These are phyloP conservation scores for Alviniconcha strummeri DNA, from an alignment of 2,888 invertebrate genomes.

Conservation along the genomic window DNA sequence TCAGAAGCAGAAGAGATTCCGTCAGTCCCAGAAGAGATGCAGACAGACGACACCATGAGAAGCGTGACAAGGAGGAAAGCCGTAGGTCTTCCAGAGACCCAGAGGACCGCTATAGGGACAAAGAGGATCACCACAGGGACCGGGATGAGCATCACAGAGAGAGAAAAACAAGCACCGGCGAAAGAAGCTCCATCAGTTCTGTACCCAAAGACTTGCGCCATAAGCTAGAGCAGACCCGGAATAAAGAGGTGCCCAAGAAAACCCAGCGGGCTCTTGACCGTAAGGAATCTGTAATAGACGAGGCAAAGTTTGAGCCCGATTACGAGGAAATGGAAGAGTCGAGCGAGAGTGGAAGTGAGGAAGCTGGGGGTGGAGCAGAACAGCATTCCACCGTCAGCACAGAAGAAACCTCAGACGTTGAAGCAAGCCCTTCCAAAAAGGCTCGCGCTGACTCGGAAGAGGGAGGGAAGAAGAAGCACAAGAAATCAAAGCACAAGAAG, in stretches of 20 bases:
- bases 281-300: constrained; percentile 66
- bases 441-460: constrained; percentile 16
- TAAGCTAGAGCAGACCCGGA: constrained; percentile 33
- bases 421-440: constrained; percentile 29
- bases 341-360: constrained; percentile 29
- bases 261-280: constrained; percentile 45
- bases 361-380: constrained; percentile 28
- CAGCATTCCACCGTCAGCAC: constrained; percentile 37
- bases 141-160: constrained; percentile 23
- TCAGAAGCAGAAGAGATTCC: constrained; percentile 31
- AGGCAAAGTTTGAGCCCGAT: constrained; percentile 67
- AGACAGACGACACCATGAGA: constrained; percentile 4
- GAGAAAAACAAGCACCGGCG: neutral
- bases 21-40: constrained; percentile 8
- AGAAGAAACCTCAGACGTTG: constrained; percentile 27
- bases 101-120: neutral
- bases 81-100: constrained; percentile 9
- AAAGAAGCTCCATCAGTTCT: constrained; percentile 19
- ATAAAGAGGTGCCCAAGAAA: constrained; percentile 33
- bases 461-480: constrained; percentile 37
- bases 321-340: constrained; percentile 55
- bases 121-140: constrained; percentile 3
- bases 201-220: constrained; percentile 37
- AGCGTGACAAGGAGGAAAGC: constrained; percentile 5
- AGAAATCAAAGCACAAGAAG: constrained; percentile 55